Evolutionary conservation across 2,113 vertebrate genomes (phyloP), one percentile per base, ranked within the genome.

Genomic region (Cebus imitator): DNA sequence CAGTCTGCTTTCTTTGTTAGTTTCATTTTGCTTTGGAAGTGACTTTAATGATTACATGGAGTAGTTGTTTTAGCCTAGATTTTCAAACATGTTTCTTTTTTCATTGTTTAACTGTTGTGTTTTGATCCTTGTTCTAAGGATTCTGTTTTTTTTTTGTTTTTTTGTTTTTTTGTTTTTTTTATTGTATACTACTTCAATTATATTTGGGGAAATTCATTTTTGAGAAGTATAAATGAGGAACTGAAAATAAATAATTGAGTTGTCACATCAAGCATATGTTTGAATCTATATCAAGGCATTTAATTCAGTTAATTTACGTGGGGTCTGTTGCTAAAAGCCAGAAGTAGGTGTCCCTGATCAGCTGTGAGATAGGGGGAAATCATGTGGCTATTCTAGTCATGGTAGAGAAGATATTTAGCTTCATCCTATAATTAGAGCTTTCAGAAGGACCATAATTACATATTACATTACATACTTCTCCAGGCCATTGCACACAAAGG

Each of bases 371-470:
- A 78, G 30, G 8, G 58, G 72, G 6, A 76, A 95, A 45, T 89
- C 55, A 45, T n/a, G 23, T 61, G 66, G n/a, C 35, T 94, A 32
- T 84, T 92, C 52, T 23, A 96, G 76, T 87, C 81, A 70, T 78
- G 35, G 52, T 68, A 78, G 57, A 90, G 83, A 96, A 80, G 78
- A 85, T 88, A 81, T 75, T 95, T 96, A 73, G 58, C 58, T 93
- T 97, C 45, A 48, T 66, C 52, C 72, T 96, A 2, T 97, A 94
- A 97, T 97, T 96, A 94, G 72, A 50, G 86, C 58, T 96, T 96
- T 96, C 84, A 93, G 64, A 90, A 96, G 64, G 50, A 72, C 64
- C 45, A 79, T 96, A 96, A 96, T 96, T 95, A 94, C 21, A 81
- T 50, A 80, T 92, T 95, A 79, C 25, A 93, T 86, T 93, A 76